A percentile compares a stretch with the other conserved stretches of the same genome.
These are phyloP conservation scores for Pitangus sulphuratus DNA, from an alignment of 2,797 vertebrate genomes.

Conservation along the genomic window DNA sequence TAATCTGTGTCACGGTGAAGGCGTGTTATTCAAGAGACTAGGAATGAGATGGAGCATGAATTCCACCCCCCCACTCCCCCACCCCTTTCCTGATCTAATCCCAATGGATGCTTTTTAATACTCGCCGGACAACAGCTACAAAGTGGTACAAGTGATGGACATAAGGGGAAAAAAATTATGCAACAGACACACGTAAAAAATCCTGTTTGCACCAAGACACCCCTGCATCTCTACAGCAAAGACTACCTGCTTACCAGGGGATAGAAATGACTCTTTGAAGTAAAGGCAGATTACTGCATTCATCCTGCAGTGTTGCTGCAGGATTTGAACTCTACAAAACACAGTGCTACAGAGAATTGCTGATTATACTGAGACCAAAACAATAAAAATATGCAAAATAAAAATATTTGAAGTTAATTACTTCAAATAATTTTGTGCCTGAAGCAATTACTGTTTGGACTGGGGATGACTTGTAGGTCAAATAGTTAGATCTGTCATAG, in stretches of 20 bases:
- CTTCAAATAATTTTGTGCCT: constrained; percentile 16
- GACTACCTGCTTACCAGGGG: constrained; percentile 14
- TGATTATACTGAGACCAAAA: not conserved
- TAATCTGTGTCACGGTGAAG: constrained; percentile 61
- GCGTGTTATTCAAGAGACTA: not conserved
- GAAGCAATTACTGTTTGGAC: constrained; percentile 28
- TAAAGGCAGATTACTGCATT: not conserved
- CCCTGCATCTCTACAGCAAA: not conserved
- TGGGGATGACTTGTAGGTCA: not conserved
- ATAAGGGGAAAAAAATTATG: not conserved
- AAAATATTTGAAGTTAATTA: constrained; percentile 32
- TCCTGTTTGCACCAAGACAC: not conserved
- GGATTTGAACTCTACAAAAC: not conserved
- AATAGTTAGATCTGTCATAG: not conserved
- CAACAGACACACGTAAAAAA: not conserved
- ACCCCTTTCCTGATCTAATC: not conserved
- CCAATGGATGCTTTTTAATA: not conserved
- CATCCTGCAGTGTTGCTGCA: not conserved
- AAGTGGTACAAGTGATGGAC: constrained; percentile 11
- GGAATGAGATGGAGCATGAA: not conserved
- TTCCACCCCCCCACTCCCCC: accelerated
- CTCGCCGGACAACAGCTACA: not conserved
- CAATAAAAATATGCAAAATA: not conserved
- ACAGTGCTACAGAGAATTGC: not conserved
- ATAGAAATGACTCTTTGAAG: constrained; percentile 30